Evolutionary conservation across 1,140 invertebrate genomes (phyloP).

Genomic region (Drosophila lacteicornis): DNA sequence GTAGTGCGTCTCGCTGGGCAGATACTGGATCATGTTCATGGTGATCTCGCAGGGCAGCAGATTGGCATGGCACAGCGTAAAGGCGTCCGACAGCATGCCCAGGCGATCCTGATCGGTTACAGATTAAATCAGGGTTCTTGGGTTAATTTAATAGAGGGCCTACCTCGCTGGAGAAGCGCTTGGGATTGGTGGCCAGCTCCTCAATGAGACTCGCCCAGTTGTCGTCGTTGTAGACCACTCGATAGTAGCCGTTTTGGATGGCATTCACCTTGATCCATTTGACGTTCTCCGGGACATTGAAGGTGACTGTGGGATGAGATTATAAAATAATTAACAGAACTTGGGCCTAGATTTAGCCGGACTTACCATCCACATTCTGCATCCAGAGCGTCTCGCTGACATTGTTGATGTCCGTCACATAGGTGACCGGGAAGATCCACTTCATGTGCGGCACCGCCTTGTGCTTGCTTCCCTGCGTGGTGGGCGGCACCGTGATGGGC

Average conservation of each 20-base stretch:
- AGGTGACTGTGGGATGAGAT: conserved; percentile 86
- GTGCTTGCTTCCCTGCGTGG: conserved; percentile 63
- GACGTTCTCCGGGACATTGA: conserved; percentile 87
- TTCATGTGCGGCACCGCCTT: conserved; percentile 65
- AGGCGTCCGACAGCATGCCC: conserved; percentile 90
- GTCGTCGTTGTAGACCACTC: conserved; percentile 92
- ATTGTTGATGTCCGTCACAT: conserved; percentile 81
- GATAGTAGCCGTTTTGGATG: conserved; percentile 94
- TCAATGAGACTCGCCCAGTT: conserved; percentile 91
- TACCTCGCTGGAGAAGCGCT: conserved; percentile 87
- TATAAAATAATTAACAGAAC: no score
- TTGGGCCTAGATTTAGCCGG: no score
- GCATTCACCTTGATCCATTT: conserved; percentile 95
- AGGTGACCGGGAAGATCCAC: conserved; percentile 84
- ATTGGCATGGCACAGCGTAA: conserved; percentile 90
- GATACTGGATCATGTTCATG: conserved; percentile 89
- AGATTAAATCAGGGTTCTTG: accelerated
- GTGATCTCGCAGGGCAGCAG: conserved; percentile 89
- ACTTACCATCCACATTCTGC: conserved; percentile 77
- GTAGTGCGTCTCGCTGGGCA: conserved; percentile 90
- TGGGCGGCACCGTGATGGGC: conserved; percentile 70
- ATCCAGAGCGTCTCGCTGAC: conserved; percentile 81
- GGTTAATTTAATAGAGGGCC: no score
- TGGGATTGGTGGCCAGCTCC: conserved; percentile 89
- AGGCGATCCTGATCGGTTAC: conserved; percentile 87